These are phyloP conservation scores for Synanthedon andrenaeformis DNA, from an alignment of 2,888 invertebrate genomes.

Conservation along the genomic window DNA sequence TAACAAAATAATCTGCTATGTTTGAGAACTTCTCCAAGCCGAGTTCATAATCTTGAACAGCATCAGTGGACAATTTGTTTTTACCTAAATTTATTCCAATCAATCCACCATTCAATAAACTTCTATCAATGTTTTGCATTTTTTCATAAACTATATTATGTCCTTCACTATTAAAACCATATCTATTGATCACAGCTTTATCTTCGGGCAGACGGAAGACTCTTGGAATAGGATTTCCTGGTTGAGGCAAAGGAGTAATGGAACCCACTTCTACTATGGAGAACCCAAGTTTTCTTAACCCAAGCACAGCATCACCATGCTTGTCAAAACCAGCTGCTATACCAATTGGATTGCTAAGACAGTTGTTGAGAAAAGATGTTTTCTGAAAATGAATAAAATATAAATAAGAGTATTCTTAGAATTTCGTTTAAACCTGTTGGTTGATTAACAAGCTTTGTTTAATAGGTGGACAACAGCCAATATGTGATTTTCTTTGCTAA, in stretches of 20 bases:
- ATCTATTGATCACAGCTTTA: conserved; percentile 92
- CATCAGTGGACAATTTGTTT: conserved; percentile 85
- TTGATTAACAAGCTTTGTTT: too few relatives aligned
- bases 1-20: conserved; percentile 94
- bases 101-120: conserved; percentile 70
- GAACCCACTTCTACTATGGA: conserved; percentile 97
- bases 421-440: too few relatives aligned
- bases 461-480: too few relatives aligned
- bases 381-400: conserved; percentile 57
- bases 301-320: conserved; percentile 90
- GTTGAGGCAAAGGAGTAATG: conserved; percentile 93
- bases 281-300: conserved; percentile 88
- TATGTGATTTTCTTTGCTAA: too few relatives aligned
- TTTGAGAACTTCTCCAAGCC: conserved; percentile 87
- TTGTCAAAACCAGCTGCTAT: conserved; percentile 99
- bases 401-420: conserved; percentile 4
- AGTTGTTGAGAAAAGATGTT: conserved; percentile 76
- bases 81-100: conserved; percentile 96
- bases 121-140: conserved; percentile 67
- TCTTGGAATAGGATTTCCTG: conserved; percentile 92
- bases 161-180: conserved; percentile 93
- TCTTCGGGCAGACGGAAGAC: conserved; percentile 91
- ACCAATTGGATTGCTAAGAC: conserved; percentile 92
- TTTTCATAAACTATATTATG: conserved; percentile 80
- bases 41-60: conserved; percentile 83